Evolutionary conservation across 1,140 invertebrate species (phyloP).

Genomic region (Conus ventricosus): DNA sequence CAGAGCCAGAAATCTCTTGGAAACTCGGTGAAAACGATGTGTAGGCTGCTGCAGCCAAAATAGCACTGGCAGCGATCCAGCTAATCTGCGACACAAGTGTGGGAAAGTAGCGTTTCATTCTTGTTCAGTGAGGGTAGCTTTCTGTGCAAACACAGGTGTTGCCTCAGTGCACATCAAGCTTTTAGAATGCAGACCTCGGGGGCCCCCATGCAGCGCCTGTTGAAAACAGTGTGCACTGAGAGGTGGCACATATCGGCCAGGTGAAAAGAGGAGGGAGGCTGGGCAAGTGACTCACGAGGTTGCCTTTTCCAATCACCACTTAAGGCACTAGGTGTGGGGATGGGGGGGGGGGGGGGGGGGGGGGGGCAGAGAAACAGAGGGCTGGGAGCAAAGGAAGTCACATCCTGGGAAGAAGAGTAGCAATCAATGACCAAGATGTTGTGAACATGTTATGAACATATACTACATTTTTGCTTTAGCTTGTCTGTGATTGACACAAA

Average conservation of each 20-base stretch:
- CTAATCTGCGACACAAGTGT: constrained; percentile 21
- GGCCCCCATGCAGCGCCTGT: neutral
- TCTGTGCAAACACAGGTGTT: constrained; percentile 21
- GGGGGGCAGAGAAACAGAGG: too few species aligned
- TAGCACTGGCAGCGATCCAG: constrained; percentile 23
- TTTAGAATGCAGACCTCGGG: neutral
- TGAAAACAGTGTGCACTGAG: neutral
- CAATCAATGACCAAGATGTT: too few species aligned
- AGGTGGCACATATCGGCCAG: neutral
- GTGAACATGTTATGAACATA: too few species aligned
- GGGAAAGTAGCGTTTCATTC: constrained; percentile 28
- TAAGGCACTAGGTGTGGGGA: too few species aligned
- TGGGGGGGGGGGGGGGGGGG: too few species aligned
- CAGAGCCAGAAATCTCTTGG: neutral
- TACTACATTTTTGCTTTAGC: too few species aligned
- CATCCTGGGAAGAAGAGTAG: too few species aligned
- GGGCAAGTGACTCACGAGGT: too few species aligned
- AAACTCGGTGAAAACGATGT: constrained; percentile 5
- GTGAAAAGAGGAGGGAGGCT: neutral
- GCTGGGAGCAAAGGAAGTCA: too few species aligned
- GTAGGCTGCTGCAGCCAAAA: constrained; percentile 23
- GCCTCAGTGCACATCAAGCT: neutral
- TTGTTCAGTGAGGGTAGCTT: constrained; percentile 23
- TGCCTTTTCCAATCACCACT: too few species aligned
- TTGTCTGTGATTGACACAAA: too few species aligned